phyloP scores from a whole-genome alignment of 2,797 vertebrate species.

The Syndactyla subalaris region DNA sequence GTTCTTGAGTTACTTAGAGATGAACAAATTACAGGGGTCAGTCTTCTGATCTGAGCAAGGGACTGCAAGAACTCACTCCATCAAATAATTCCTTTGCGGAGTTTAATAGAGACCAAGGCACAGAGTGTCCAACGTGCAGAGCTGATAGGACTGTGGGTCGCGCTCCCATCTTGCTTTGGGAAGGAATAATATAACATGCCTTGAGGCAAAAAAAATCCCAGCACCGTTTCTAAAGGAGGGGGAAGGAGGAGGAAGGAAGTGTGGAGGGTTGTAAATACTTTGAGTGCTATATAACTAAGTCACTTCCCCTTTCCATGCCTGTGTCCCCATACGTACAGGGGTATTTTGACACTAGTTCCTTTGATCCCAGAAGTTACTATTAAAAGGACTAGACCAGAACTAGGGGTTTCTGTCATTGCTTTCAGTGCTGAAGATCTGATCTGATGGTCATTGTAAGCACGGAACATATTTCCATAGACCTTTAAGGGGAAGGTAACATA shows the following conservation, averaged over 20 bases:
- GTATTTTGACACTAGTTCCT: accelerated
- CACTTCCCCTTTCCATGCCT: background rate
- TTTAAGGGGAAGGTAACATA: background rate
- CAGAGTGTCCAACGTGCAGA: accelerated
- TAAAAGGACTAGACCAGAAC: background rate
- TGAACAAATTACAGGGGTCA: background rate
- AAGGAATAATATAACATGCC: background rate
- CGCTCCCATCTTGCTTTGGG: accelerated
- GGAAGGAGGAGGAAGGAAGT: background rate
- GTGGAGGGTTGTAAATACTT: background rate
- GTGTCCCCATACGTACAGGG: accelerated
- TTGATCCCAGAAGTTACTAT: background rate
- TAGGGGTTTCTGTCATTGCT: background rate
- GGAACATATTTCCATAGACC: background rate
- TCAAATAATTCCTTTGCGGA: background rate
- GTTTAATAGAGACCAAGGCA: background rate
- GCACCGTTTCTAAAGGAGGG: background rate
- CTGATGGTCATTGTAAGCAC: background rate
- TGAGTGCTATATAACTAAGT: background rate
- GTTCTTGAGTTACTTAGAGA: background rate
- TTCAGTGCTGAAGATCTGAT: background rate
- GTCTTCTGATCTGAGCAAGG: background rate
- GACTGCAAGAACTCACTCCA: background rate
- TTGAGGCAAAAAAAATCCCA: background rate
- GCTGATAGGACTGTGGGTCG: background rate